These are phyloP conservation scores for Xiphias gladius DNA, from an alignment of 2,113 vertebrate genomes.

Conservation along the genomic window DNA sequence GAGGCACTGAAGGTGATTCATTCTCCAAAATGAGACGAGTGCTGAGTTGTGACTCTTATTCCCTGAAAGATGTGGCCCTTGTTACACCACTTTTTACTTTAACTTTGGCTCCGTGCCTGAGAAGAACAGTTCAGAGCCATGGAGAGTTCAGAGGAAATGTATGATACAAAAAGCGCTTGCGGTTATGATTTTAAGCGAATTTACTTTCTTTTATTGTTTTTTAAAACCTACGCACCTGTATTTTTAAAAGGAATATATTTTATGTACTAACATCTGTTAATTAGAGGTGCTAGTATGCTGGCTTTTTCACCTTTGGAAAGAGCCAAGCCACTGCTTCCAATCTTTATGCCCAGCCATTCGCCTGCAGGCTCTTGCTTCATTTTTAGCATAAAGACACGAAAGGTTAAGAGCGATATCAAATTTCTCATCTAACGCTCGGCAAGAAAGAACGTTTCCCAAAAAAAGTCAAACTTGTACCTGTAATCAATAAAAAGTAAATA, in stretches of 20 bases:
- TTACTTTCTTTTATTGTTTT: background rate
- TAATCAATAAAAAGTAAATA: too few species aligned
- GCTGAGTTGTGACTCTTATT: constrained; percentile 38
- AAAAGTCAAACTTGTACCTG: too few species aligned
- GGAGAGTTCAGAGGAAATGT: background rate
- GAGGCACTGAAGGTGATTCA: constrained; percentile 47
- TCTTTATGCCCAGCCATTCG: too few species aligned
- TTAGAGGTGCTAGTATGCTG: too few species aligned
- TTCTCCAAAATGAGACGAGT: constrained; percentile 44
- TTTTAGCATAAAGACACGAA: too few species aligned
- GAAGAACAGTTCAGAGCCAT: background rate
- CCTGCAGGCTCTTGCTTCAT: too few species aligned
- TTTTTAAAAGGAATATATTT: background rate
- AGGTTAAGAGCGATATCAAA: too few species aligned
- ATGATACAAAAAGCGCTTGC: background rate
- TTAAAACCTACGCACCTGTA: background rate
- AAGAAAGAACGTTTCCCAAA: too few species aligned
- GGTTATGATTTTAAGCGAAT: background rate
- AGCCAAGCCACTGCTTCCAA: too few species aligned
- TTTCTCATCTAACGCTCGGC: too few species aligned
- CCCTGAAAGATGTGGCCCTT: constrained; percentile 37
- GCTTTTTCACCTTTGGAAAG: too few species aligned
- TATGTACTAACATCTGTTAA: too few species aligned
- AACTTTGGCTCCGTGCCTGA: background rate
- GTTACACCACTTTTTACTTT: background rate